These are phyloP conservation scores for Physocephala rufipes DNA, from an alignment of 2,888 invertebrate genomes.

Conservation along the genomic window DNA sequence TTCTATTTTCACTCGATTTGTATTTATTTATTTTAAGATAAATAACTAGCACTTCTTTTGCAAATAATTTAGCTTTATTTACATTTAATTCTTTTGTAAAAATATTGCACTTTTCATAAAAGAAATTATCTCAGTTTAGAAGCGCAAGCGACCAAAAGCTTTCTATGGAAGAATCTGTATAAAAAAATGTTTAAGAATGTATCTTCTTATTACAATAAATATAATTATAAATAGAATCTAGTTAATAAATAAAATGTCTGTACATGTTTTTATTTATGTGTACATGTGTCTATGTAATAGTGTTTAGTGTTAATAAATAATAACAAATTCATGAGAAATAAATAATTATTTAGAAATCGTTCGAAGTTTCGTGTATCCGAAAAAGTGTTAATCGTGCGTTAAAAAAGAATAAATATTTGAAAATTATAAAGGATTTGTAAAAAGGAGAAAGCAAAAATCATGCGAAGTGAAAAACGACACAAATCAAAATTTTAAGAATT, in stretches of 20 bases:
- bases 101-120: constrained; percentile 53
- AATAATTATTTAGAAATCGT: too few species aligned
- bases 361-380: too few species aligned
- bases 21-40: not conserved
- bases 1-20: not conserved
- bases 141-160: not conserved
- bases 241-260: constrained; percentile 21
- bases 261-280: constrained; percentile 17
- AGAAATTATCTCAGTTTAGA: constrained; percentile 60
- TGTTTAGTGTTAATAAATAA: not conserved
- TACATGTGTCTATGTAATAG: not conserved
- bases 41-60: constrained; percentile 4
- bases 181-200: not conserved
- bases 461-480: constrained; percentile 21
- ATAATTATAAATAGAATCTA: constrained; percentile 33
- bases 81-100: constrained; percentile 40
- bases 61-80: constrained; percentile 18
- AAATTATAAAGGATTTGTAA: constrained; percentile 33
- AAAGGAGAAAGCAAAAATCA: constrained; percentile 29
- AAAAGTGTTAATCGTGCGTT: constrained; percentile 21
- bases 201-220: constrained; percentile 16
- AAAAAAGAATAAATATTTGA: constrained; percentile 31
- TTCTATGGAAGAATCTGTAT: not conserved
- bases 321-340: too few species aligned
- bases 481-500: constrained; percentile 37